These are phyloP conservation scores for Vicugna pacos DNA, from an alignment of 2,113 vertebrate species.

Conservation along the genomic window DNA sequence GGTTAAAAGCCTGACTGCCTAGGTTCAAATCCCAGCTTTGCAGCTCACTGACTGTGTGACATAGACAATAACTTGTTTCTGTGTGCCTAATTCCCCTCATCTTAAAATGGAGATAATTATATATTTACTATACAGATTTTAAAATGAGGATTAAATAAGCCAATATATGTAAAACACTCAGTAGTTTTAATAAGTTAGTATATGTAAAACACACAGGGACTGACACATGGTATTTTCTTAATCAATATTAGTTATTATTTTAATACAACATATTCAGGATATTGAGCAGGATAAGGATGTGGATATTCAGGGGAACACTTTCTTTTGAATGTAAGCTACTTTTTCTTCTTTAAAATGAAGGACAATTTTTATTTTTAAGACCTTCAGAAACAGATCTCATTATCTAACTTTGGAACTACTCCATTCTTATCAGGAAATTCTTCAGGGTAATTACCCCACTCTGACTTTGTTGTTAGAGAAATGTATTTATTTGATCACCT, in stretches of 20 bases:
- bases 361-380: constrained; percentile 46
- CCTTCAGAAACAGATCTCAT: neutral
- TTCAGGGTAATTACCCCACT: neutral
- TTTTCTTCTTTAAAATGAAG: constrained; percentile 50
- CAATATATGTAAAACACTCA: neutral
- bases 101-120: neutral
- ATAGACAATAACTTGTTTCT: neutral
- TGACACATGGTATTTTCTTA: neutral
- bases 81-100: neutral
- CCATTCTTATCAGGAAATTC: constrained; percentile 34
- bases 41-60: neutral
- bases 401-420: neutral
- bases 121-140: neutral
- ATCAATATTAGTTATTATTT: constrained; percentile 9
- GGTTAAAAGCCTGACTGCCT: neutral
- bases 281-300: neutral
- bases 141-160: constrained; percentile 4
- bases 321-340: neutral
- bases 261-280: neutral
- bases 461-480: neutral
- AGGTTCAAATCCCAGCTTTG: neutral
- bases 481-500: neutral
- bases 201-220: neutral
- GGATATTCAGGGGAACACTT: neutral
- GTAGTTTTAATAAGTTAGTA: neutral